These are phyloP conservation scores for Camponotus fellah DNA, from an alignment of 2,888 invertebrate genomes.

Conservation along the genomic window DNA sequence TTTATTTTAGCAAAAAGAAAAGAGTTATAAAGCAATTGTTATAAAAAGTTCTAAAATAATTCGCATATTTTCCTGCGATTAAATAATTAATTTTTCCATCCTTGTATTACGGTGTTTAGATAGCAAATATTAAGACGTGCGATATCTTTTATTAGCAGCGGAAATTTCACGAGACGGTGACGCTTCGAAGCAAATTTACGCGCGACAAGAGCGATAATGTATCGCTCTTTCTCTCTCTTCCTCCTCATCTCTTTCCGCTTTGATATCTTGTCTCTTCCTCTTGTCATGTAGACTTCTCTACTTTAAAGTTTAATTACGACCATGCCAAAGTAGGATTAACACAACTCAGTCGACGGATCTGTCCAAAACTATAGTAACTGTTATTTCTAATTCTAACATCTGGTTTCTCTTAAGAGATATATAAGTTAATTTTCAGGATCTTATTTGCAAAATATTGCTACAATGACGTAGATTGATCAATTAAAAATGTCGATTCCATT, in stretches of 20 bases:
- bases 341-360: constrained; percentile 49
- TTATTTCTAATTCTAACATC: background rate
- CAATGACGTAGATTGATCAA: constrained; percentile 23
- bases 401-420: background rate
- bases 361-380: constrained; percentile 30
- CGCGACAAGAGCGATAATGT: constrained; percentile 31
- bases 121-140: background rate
- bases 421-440: background rate
- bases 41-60: background rate
- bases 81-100: background rate
- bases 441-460: constrained; percentile 17
- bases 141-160: constrained; percentile 11
- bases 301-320: constrained; percentile 64
- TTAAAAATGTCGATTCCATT: background rate
- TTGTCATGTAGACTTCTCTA: background rate
- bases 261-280: background rate
- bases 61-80: background rate
- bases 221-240: background rate
- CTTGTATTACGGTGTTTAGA: background rate
- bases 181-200: constrained; percentile 18
- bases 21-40: background rate
- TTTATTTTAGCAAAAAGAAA: background rate
- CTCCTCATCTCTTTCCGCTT: background rate
- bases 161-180: background rate
- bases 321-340: constrained; percentile 42